Base-by-base conservation (phyloP, 2,888 invertebrate genomes). In the Teleogryllus oceanicus region DNA sequence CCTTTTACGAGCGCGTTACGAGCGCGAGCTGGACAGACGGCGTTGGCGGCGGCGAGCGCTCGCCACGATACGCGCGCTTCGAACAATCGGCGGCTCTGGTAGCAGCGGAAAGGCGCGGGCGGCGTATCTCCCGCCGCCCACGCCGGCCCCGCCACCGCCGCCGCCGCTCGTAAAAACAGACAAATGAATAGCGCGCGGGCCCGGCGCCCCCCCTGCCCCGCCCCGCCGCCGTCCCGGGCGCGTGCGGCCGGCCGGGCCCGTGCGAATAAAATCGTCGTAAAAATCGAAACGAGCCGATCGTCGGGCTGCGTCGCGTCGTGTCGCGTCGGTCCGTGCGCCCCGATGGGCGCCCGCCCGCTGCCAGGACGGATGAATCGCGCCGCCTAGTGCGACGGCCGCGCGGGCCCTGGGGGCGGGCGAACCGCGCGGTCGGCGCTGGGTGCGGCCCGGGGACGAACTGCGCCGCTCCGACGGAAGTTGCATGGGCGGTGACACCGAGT, bases 1-100 rank as follows among this genome's bases (percentile, higher is more conserved):
- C 62, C n/a, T n/a, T 62, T 62, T 62, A 62, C 62, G 62, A 62
- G 62, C 62, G 62, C n/a, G 62, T 62, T 62, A 62, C n/a, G 62
- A 62, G 62, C 62, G 62, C 62, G 62, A 10, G 62, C 62, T 8
- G 62, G 16, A 62, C 62, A 62, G 62, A 62, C 62, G 62, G 62
- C 62, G 62, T 3, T n/a, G 13, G 13, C 62, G 62, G 16, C 62
- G 62, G n/a, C 62, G 62, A 16, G 62, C 13, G 62, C 16, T n/a
- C 16, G 62, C n/a, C 13, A n/a, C n/a, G 62, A 62, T 62, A 62
- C 62, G 62, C 62, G 62, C 62, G 62, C 62, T 13, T 37, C 62
- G n/a, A 62, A 62, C 62, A 62, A 62, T 62, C 62, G 62, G n/a
- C 62, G n/a, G 62, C 62, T 62, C n/a, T n/a, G n/a, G n/a, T n/a